phyloP scores from a whole-genome alignment of 37 sponge, comb jelly and placozoan genomes.

The Theonella swinhoei region DNA sequence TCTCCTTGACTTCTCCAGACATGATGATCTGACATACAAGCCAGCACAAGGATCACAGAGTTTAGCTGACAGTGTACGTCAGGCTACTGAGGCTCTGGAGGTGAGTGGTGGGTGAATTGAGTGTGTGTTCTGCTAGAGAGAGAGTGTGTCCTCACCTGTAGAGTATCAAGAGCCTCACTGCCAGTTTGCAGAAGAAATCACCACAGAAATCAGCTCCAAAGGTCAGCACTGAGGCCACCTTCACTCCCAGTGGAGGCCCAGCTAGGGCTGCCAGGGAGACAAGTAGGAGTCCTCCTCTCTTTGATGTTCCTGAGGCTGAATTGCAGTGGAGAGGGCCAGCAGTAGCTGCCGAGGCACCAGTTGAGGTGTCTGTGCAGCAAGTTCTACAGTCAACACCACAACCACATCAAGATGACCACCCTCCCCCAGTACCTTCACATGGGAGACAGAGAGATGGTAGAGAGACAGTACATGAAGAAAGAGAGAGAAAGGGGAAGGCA shows the following conservation, averaged over 20 bases:
- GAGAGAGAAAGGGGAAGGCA: neutral
- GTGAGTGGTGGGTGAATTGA: slow-evolving; percentile 22
- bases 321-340: neutral
- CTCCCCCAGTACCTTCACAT: neutral
- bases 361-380: neutral
- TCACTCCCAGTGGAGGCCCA: neutral
- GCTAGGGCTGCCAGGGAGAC: neutral
- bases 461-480: neutral
- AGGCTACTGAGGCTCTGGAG: neutral
- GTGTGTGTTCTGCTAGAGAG: neutral
- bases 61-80: neutral
- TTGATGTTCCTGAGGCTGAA: neutral
- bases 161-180: slow-evolving; percentile 26
- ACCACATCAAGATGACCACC: neutral
- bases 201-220: neutral
- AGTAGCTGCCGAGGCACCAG: neutral
- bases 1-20: slow-evolving; percentile 42
- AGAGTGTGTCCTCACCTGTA: neutral
- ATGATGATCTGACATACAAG: slow-evolving; percentile 11
- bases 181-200: slow-evolving; percentile 2
- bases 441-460: neutral
- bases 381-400: neutral
- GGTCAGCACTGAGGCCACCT: slow-evolving; percentile 20
- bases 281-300: neutral
- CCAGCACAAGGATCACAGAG: neutral